Evolutionary conservation across 2,797 vertebrate species (phyloP).

Genomic region (Periophthalmus magnuspinnatus): DNA sequence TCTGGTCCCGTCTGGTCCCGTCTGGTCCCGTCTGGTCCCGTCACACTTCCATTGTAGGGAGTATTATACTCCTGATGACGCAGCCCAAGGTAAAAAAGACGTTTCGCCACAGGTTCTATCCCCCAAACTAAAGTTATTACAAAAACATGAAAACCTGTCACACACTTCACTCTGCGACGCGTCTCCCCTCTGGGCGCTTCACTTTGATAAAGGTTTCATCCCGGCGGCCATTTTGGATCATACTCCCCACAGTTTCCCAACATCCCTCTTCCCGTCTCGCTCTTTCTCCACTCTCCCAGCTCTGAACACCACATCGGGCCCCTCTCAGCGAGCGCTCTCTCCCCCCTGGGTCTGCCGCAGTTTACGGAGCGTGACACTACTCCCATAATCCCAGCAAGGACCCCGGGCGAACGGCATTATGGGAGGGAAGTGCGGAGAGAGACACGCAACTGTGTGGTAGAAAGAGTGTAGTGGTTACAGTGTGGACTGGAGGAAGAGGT

Average conservation of each 20-base stretch:
- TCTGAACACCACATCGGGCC: constrained; percentile 34
- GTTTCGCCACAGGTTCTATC: background rate
- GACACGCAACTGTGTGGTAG: background rate
- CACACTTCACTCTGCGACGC: constrained; percentile 32
- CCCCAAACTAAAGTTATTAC: constrained; percentile 3
- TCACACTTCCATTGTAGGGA: too few relatives aligned
- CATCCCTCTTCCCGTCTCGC: constrained; percentile 38
- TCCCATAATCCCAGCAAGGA: constrained; percentile 65
- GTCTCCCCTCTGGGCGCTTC: constrained; percentile 42
- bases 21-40: too few relatives aligned
- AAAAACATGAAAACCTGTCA: too few relatives aligned
- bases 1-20: too few relatives aligned
- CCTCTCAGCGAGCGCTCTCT: constrained; percentile 22
- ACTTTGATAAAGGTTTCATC: constrained; percentile 67
- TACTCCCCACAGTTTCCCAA: constrained; percentile 52
- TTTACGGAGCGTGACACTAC: constrained; percentile 67
- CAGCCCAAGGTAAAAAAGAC: too few relatives aligned
- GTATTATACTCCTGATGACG: too few relatives aligned
- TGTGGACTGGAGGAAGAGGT: background rate
- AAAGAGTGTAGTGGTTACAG: background rate
- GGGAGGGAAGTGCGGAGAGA: constrained; percentile 22
- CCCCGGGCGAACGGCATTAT: constrained; percentile 43
- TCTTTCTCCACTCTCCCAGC: constrained; percentile 18
- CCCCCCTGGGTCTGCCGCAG: constrained; percentile 45
- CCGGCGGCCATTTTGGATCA: constrained; percentile 51